Conservation (phyloP, 2,113 vertebrate genomes). For the Boleophthalmus pectinirostris region DNA sequence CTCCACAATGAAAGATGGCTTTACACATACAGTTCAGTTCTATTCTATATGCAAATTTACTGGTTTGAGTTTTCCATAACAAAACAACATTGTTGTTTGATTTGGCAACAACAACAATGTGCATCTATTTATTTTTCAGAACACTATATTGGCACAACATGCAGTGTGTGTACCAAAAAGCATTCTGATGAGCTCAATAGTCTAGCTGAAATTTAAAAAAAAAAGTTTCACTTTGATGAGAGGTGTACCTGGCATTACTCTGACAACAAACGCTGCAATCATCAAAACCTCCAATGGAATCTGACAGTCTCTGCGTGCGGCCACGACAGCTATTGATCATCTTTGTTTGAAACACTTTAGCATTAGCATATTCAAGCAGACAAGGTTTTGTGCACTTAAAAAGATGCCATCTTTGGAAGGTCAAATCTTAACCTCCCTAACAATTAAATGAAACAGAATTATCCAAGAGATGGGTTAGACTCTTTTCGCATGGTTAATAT, state of each 20-base stretch:
- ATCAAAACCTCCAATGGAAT: slow-evolving; percentile 12
- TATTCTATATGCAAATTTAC: background rate
- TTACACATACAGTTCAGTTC: too few relatives aligned
- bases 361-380: slow-evolving; percentile 31
- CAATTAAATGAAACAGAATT: background rate
- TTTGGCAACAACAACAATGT: background rate
- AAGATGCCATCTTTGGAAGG: slow-evolving; percentile 9
- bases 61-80: background rate
- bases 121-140: background rate
- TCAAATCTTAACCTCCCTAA: slow-evolving; percentile 12
- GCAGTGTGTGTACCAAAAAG: background rate
- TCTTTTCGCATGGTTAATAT: too few relatives aligned
- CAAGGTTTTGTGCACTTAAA: slow-evolving; percentile 11
- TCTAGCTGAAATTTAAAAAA: background rate
- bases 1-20: too few relatives aligned
- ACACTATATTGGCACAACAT: background rate
- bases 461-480: background rate
- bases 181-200: slow-evolving; percentile 1
- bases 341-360: slow-evolving; percentile 33
- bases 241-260: slow-evolving; percentile 9
- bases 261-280: slow-evolving; percentile 11
- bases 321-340: slow-evolving; percentile 32
- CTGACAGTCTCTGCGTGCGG: slow-evolving; percentile 12
- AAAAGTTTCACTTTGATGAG: slow-evolving; percentile 21
- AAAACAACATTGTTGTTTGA: background rate